Percentiles rank a stretch among this genome's conserved stretches.
These are phyloP conservation scores for Malurus leucopterus DNA, from an alignment of 2,797 vertebrate genomes.

Conservation along the genomic window DNA sequence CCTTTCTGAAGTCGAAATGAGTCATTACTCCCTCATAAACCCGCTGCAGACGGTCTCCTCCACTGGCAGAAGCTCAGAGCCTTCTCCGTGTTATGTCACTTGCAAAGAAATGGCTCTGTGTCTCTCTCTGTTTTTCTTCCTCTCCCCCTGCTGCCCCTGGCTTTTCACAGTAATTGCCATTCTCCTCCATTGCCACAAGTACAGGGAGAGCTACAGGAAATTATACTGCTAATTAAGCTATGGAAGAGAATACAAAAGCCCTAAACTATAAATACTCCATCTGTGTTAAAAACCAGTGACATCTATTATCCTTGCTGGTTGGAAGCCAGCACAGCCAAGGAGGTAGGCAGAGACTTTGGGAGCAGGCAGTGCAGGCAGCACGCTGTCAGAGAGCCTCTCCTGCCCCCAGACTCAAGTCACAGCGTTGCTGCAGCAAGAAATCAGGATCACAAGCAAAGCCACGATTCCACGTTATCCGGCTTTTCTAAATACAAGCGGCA, in stretches of 20 bases:
- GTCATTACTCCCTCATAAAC: not conserved
- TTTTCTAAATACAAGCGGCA: not conserved
- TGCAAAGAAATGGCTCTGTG: not conserved
- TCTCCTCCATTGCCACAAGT: not conserved
- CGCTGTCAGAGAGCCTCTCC: not conserved
- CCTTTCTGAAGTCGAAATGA: not conserved
- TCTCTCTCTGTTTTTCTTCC: not conserved
- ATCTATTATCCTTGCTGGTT: not conserved
- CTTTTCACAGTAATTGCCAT: slow-evolving; percentile 13
- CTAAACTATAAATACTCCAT: not conserved
- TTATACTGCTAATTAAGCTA: slow-evolving; percentile 32
- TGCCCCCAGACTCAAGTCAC: not conserved
- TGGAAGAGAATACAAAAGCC: slow-evolving; percentile 20
- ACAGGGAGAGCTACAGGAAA: slow-evolving; percentile 2
- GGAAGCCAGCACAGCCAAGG: not conserved
- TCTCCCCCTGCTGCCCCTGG: not conserved
- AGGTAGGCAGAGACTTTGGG: not conserved
- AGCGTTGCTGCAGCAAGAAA: not conserved
- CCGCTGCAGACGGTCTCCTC: not conserved
- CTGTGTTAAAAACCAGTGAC: not conserved
- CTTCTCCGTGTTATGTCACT: not conserved
- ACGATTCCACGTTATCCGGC: rapidly evolving
- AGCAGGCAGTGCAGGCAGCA: not conserved
- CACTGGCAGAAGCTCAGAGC: not conserved
- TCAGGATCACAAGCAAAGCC: not conserved